Evolutionary conservation across 2,797 vertebrate species (phyloP), one percentile per base, ranked within the genome.

Genomic region (Onychomys arenicola): DNA sequence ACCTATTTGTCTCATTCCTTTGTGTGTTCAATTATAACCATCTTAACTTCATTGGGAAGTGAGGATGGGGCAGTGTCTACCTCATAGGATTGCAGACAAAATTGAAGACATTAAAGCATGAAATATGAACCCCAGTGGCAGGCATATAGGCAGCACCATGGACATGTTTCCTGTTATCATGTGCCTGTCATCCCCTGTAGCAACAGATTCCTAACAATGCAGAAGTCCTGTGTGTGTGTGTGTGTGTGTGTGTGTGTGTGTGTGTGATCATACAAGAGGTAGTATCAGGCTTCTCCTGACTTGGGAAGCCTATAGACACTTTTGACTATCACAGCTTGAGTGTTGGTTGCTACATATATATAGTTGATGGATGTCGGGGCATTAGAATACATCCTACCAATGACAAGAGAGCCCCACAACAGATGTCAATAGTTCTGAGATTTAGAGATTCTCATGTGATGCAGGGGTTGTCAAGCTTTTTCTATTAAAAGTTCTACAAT

Each of bases 1-100:
- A 78, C 65, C 40, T 85, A 7, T 27, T 21, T 49, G 43, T 78
- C 61, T 89, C 40, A 43, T 63, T 93, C 61, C 57, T 17, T 95
- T 43, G 32, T 14, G 10, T 46, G 37, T 40, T 29, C 12, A 67
- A 40, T 13, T 32, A 76, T 34, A 61, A 93, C 34, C 12, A 40
- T 19, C 43, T 16, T 32, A 6, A 19, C 27, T 25, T 76, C n/a
- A 21, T 0, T 32, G 43, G 29, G 86, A 21, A 49, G 10, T 11
- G 61, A 8, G 25, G 19, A 57, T 32, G 57, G 71, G 27, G 32
- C 0, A 32, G 10, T 2, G 67, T n/a, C 37, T 14, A 29, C 7
- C 40, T 57, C 23, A 55, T 9, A 29, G 63, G 52, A 75, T 10
- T 40, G 14, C 6, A 40, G 37, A 23, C 10, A 25, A 65, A 57